A percentile compares a stretch with the other conserved stretches of the same genome.
phyloP scores from a whole-genome alignment of 2,888 invertebrate genomes.

The Archaeoteleia sp. region DNA sequence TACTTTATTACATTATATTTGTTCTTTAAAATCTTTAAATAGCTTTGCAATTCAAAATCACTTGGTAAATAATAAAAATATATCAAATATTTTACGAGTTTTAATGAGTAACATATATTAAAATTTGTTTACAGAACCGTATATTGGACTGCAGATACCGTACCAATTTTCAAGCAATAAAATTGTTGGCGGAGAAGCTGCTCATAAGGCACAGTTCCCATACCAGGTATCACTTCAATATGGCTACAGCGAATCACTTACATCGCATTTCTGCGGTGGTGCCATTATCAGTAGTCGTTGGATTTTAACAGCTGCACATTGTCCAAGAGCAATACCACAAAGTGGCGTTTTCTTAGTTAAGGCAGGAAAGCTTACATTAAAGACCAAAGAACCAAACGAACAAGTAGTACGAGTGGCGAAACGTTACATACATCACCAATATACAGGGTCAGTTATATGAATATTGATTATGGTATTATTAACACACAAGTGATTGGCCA shows the following conservation, averaged over 20 bases:
- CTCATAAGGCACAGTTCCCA: constrained; percentile 44
- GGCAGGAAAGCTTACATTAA: constrained; percentile 45
- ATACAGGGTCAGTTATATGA: constrained; percentile 8
- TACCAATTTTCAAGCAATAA: background rate
- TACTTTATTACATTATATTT: too few species aligned
- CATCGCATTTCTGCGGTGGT: constrained; percentile 50
- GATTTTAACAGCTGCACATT: constrained; percentile 55
- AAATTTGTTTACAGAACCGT: too few species aligned
- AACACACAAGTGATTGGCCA: too few species aligned
- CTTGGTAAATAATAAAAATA: too few species aligned
- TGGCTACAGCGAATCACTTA: background rate
- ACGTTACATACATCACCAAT: constrained; percentile 3
- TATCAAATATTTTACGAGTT: too few species aligned
- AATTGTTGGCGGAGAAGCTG: constrained; percentile 38
- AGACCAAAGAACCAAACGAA: constrained; percentile 16
- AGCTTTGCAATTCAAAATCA: too few species aligned
- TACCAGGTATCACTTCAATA: constrained; percentile 45
- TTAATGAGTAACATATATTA: too few species aligned
- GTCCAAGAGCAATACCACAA: constrained; percentile 31
- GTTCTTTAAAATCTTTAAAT: too few species aligned
- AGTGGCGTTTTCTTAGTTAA: constrained; percentile 36
- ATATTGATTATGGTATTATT: too few species aligned
- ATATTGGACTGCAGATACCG: too few species aligned
- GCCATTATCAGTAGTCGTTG: constrained; percentile 43
- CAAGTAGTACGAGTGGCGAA: constrained; percentile 26